A percentile compares a stretch with the other conserved stretches of the same genome.
Evolutionary conservation across 2,797 vertebrate species (phyloP).

Genomic region (Cichlasoma orientale): DNA sequence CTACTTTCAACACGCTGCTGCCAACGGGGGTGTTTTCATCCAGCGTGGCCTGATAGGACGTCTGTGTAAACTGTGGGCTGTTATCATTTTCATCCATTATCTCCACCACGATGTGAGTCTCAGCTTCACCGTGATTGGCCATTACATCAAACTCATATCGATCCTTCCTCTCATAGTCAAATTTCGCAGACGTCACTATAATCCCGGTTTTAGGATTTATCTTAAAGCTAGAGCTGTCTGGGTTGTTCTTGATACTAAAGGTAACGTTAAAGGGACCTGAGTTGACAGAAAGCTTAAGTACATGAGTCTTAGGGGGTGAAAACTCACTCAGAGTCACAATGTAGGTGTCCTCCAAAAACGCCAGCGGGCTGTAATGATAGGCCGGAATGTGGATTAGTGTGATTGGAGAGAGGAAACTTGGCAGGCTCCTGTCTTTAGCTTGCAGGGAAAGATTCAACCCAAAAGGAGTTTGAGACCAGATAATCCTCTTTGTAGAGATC

Average conservation of each 20-base stretch:
- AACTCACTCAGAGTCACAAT: slow-evolving; percentile 88
- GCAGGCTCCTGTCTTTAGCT: slow-evolving; percentile 85
- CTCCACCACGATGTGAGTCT: slow-evolving; percentile 83
- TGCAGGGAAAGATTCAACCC: slow-evolving; percentile 94
- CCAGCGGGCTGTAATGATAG: slow-evolving; percentile 76
- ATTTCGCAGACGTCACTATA: slow-evolving; percentile 82
- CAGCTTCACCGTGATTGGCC: slow-evolving; percentile 77
- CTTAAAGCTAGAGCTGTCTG: slow-evolving; percentile 84
- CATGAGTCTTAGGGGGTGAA: slow-evolving; percentile 87
- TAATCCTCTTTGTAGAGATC: slow-evolving; percentile 87
- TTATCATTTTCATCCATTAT: slow-evolving; percentile 93
- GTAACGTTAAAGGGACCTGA: slow-evolving; percentile 79
- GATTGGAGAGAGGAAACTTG: slow-evolving; percentile 81
- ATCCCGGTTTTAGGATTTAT: slow-evolving; percentile 89
- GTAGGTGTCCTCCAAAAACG: slow-evolving; percentile 87
- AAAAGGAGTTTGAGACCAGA: slow-evolving; percentile 85
- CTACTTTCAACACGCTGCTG: slow-evolving; percentile 86
- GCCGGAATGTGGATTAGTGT: slow-evolving; percentile 85
- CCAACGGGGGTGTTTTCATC: slow-evolving; percentile 90
- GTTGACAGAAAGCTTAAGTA: slow-evolving; percentile 82
- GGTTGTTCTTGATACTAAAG: slow-evolving; percentile 84
- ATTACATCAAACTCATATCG: slow-evolving; percentile 88
- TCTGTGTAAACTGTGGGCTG: slow-evolving; percentile 82
- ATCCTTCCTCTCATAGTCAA: slow-evolving; percentile 85
- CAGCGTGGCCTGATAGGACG: slow-evolving; percentile 84